These are phyloP conservation scores for Oryzias sinensis DNA, from an alignment of 2,797 vertebrate species.

Conservation along the genomic window DNA sequence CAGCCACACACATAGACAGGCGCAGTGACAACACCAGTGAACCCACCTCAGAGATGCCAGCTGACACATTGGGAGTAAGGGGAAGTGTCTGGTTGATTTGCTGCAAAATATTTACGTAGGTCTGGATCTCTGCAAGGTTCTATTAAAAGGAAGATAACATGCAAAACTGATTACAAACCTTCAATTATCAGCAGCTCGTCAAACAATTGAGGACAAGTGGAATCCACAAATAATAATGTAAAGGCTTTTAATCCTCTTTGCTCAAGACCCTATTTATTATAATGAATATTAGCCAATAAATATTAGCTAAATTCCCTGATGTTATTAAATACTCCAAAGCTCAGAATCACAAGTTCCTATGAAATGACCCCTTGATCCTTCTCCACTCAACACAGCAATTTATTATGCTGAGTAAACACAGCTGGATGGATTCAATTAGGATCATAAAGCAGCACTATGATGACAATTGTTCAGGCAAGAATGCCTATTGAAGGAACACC, in stretches of 20 bases:
- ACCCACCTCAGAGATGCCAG: conserved; percentile 85
- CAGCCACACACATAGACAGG: conserved; percentile 21
- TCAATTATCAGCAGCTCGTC: not conserved
- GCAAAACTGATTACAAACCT: conserved; percentile 3
- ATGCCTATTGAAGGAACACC: conserved; percentile 1
- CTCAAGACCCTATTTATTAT: not conserved
- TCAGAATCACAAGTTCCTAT: conserved; percentile 7
- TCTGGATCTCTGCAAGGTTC: conserved; percentile 96
- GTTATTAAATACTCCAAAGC: conserved; percentile 16
- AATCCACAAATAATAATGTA: conserved; percentile 2
- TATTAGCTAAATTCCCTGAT: too few species aligned
- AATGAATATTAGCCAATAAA: too few species aligned
- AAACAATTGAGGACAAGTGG: not conserved
- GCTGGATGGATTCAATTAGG: conserved; percentile 26
- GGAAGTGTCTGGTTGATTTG: conserved; percentile 90
- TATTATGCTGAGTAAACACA: conserved; percentile 33
- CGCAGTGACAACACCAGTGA: conserved; percentile 42
- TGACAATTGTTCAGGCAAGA: conserved; percentile 12
- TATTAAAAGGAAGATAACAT: conserved; percentile 52
- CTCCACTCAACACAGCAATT: conserved; percentile 22
- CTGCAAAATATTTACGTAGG: conserved; percentile 89
- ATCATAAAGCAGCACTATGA: conserved; percentile 8
- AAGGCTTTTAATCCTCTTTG: conserved; percentile 20
- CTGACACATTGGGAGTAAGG: conserved; percentile 73
- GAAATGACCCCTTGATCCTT: conserved; percentile 15